Percentiles rank a stretch among this genome's conserved stretches.
These are phyloP conservation scores for Sebastes reedi DNA, from an alignment of 2,797 vertebrate genomes.

Conservation along the genomic window DNA sequence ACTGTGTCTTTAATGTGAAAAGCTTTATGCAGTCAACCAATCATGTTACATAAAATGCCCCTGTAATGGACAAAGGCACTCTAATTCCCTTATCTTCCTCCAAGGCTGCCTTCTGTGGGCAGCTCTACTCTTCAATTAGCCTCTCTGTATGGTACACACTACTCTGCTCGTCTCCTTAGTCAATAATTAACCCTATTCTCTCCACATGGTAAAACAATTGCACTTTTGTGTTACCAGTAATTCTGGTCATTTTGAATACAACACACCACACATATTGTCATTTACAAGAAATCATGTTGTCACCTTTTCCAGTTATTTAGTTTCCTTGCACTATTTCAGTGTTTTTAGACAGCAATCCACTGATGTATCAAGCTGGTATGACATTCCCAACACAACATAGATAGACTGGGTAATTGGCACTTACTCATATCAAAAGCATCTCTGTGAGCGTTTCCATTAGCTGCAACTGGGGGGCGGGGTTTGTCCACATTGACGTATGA, in stretches of 20 bases:
- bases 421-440: conserved; percentile 99
- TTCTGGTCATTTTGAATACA: conserved; percentile 13
- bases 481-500: conserved; percentile 98
- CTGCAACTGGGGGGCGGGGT: conserved; percentile 76
- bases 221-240: neutral
- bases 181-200: conserved; percentile 29
- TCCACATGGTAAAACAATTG: conserved; percentile 11
- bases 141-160: conserved; percentile 30
- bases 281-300: neutral
- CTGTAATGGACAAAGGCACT: conserved; percentile 55
- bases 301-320: neutral
- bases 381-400: neutral
- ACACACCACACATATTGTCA: neutral
- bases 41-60: conserved; percentile 46
- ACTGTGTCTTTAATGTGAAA: conserved; percentile 35
- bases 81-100: conserved; percentile 53
- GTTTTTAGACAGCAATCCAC: neutral
- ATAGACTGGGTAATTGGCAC: conserved; percentile 47
- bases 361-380: neutral
- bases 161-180: conserved; percentile 19
- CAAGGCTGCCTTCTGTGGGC: conserved; percentile 30
- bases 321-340: neutral
- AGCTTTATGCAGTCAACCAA: conserved; percentile 31
- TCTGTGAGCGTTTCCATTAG: conserved; percentile 89
- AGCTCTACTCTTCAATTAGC: conserved; percentile 49